phyloP scores from a whole-genome alignment of 1,140 invertebrate genomes.

The Ruditapes philippinarum region DNA sequence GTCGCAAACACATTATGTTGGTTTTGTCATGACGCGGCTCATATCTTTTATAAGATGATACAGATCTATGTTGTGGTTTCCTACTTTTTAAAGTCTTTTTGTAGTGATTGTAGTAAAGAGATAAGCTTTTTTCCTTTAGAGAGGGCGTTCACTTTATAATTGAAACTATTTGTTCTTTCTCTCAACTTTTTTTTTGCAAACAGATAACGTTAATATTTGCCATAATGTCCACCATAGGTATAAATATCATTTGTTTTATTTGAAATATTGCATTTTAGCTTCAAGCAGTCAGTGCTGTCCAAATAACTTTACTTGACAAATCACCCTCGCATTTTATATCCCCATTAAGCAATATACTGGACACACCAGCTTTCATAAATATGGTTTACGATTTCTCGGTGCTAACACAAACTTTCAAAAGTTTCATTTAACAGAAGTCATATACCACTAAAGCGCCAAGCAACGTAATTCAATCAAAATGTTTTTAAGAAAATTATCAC shows the following conservation, averaged over 20 bases:
- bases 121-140: too few species aligned
- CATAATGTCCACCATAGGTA: background rate
- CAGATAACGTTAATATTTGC: background rate
- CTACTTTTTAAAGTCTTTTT: too few species aligned
- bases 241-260: background rate
- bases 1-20: too few species aligned
- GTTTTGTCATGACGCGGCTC: too few species aligned
- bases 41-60: too few species aligned
- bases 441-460: too few species aligned
- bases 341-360: conserved; percentile 12
- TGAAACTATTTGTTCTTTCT: background rate
- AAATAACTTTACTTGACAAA: conserved; percentile 7
- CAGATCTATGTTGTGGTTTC: too few species aligned
- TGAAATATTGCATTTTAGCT: background rate
- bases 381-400: background rate
- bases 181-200: conserved; percentile 11
- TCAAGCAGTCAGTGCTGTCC: background rate
- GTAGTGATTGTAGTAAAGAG: too few species aligned
- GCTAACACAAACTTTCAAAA: too few species aligned
- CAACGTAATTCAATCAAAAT: too few species aligned
- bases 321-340: conserved; percentile 11
- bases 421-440: too few species aligned
- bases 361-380: background rate
- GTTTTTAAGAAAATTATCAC: too few species aligned
- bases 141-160: background rate